Evolutionary conservation across 1,140 invertebrate species (phyloP).

Genomic region (Drosophila ficusphila): DNA sequence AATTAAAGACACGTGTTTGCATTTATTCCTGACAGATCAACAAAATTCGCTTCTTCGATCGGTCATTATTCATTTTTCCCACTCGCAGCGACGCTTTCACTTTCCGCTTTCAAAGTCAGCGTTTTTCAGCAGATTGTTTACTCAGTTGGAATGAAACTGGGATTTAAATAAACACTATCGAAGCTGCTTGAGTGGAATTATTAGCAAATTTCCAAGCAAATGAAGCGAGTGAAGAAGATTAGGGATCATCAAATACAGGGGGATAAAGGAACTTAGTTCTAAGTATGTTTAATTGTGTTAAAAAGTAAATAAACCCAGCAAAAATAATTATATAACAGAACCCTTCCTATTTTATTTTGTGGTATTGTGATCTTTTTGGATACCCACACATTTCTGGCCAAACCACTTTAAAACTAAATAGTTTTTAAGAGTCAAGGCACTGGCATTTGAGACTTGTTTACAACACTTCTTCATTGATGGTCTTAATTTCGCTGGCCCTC

Average conservation of each 20-base stretch:
- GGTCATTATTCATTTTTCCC: conserved; percentile 34
- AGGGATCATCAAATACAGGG: too few species aligned
- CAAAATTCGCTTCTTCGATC: conserved; percentile 33
- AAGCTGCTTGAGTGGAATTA: neutral
- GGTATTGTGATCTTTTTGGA: too few species aligned
- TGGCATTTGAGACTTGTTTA: conserved; percentile 1
- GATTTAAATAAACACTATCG: conserved; percentile 5
- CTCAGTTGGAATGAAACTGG: conserved; percentile 2
- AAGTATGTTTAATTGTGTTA: too few species aligned
- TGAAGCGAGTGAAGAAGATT: too few species aligned
- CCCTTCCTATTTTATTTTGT: too few species aligned
- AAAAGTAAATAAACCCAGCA: too few species aligned
- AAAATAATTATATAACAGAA: too few species aligned
- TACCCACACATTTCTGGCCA: neutral
- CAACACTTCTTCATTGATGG: neutral
- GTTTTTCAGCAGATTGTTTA: conserved; percentile 7
- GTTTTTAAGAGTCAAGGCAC: neutral
- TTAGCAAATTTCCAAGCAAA: conserved; percentile 6
- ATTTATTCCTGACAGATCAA: conserved; percentile 14
- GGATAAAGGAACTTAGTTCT: too few species aligned
- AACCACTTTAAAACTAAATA: neutral
- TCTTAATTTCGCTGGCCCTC: conserved; percentile 6
- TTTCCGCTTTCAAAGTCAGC: conserved; percentile 37
- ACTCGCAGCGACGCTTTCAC: conserved; percentile 42
- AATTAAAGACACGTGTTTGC: conserved; percentile 49